Evolutionary conservation across 2,797 vertebrate species (phyloP).

Genomic region (Pangasius djambal): DNA sequence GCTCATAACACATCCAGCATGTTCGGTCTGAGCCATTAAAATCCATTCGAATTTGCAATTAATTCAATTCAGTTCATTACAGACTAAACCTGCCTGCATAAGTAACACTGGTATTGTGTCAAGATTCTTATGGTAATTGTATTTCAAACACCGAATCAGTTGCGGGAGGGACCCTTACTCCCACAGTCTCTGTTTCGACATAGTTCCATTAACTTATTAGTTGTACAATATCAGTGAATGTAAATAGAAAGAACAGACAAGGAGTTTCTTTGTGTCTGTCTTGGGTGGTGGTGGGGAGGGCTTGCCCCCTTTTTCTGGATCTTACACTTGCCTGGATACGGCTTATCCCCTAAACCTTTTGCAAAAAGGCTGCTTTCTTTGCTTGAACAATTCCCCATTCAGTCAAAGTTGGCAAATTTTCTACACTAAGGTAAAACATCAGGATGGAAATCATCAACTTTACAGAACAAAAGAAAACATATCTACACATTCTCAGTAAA

Average conservation of each 20-base stretch:
- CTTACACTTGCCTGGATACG: constrained; percentile 23
- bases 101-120: neutral
- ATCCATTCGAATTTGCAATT: neutral
- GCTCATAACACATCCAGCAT: neutral
- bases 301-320: constrained; percentile 15
- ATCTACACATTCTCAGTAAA: constrained; percentile 5
- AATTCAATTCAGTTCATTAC: neutral
- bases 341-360: constrained; percentile 24
- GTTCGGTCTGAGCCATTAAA: neutral
- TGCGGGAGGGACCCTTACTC: neutral
- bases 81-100: neutral
- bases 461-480: constrained; percentile 11
- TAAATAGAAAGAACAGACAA: constrained; percentile 40
- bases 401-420: constrained; percentile 34
- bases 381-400: constrained; percentile 39
- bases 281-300: neutral
- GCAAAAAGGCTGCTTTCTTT: constrained; percentile 33
- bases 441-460: neutral
- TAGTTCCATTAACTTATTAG: constrained; percentile 30
- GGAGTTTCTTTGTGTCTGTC: constrained; percentile 39
- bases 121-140: neutral
- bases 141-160: neutral
- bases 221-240: constrained; percentile 19
- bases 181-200: neutral
- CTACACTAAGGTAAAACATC: constrained; percentile 5